Percentiles rank a stretch among this genome's conserved stretches.
Evolutionary conservation across 2,797 vertebrate species (phyloP).

Genomic region (Salarias fasciatus): DNA sequence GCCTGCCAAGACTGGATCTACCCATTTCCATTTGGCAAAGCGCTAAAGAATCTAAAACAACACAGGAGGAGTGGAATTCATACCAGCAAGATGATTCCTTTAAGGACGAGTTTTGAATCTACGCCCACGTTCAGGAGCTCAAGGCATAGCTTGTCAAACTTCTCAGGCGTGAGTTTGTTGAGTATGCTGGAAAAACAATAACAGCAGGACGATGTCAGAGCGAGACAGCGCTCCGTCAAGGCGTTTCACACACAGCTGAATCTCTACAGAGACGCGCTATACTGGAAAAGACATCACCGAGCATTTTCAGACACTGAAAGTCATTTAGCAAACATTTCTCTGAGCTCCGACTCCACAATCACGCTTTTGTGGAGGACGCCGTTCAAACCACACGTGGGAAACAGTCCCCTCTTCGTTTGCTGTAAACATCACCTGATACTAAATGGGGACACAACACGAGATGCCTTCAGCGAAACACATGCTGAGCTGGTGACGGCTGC

Average conservation of each 20-base stretch:
- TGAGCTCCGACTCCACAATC: no score
- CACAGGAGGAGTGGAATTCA: slow-evolving; percentile 42
- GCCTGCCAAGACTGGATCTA: slow-evolving; percentile 25
- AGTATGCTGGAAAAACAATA: slow-evolving; percentile 87
- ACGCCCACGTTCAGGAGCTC: slow-evolving; percentile 99
- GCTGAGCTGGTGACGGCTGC: slow-evolving; percentile 8
- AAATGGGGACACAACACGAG: neutral
- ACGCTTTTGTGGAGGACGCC: neutral
- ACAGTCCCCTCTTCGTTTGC: slow-evolving; percentile 14
- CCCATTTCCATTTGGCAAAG: slow-evolving; percentile 15
- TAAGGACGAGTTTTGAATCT: slow-evolving; percentile 99
- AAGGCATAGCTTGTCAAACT: slow-evolving; percentile 99
- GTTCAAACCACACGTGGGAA: slow-evolving; percentile 2
- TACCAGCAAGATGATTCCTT: slow-evolving; percentile 99
- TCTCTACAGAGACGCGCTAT: no score
- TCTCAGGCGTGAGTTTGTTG: slow-evolving; percentile 99
- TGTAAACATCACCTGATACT: slow-evolving; percentile 50
- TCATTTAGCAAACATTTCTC: no score
- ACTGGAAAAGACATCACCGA: no score
- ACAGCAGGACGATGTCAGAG: slow-evolving; percentile 1
- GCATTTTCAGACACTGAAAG: no score
- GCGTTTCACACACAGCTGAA: no score
- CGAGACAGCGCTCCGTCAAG: no score
- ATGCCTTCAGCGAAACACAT: slow-evolving; percentile 36
- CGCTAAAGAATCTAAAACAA: neutral